A percentile compares a stretch with the other conserved stretches of the same genome.
Evolutionary conservation across 2,888 invertebrate genomes (phyloP).

Genomic region (Drosophila maculinotata): DNA sequence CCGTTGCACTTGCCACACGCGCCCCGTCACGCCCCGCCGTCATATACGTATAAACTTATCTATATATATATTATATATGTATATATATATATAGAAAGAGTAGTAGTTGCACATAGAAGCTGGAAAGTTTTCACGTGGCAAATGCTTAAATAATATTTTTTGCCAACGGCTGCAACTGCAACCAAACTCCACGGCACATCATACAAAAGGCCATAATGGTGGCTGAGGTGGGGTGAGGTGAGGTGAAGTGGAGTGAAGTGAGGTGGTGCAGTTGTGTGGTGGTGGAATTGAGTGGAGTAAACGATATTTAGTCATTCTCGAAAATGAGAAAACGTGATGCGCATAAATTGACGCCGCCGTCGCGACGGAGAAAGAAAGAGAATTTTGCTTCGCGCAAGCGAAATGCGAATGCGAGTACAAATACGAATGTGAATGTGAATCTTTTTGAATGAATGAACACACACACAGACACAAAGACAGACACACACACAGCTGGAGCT

Average conservation of each 20-base stretch:
- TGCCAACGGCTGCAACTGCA: constrained; percentile 50
- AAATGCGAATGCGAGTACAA: too few relatives aligned
- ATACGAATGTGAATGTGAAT: constrained; percentile 62
- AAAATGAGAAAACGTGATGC: constrained; percentile 84
- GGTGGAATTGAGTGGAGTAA: constrained; percentile 69
- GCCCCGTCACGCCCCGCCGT: constrained; percentile 24
- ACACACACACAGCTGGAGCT: constrained; percentile 12
- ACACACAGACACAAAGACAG: constrained; percentile 21
- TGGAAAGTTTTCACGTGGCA: constrained; percentile 55
- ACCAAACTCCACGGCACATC: constrained; percentile 22
- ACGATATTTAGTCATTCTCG: constrained; percentile 84
- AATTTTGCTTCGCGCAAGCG: constrained; percentile 56
- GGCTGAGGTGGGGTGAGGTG: constrained; percentile 5
- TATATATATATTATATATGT: constrained; percentile 11
- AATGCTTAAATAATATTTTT: constrained; percentile 62
- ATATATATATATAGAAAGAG: neutral
- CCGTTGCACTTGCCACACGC: constrained; percentile 58
- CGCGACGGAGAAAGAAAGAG: constrained; percentile 30
- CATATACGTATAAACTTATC: neutral
- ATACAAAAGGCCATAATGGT: constrained; percentile 24
- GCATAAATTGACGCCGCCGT: constrained; percentile 79
- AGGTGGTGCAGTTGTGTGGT: constrained; percentile 25
- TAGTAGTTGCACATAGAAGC: constrained; percentile 19
- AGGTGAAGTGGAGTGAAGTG: constrained; percentile 74
- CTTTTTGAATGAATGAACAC: constrained; percentile 69